phyloP scores from a whole-genome alignment of 2,797 vertebrate species.

The Hylomyscus alleni region DNA sequence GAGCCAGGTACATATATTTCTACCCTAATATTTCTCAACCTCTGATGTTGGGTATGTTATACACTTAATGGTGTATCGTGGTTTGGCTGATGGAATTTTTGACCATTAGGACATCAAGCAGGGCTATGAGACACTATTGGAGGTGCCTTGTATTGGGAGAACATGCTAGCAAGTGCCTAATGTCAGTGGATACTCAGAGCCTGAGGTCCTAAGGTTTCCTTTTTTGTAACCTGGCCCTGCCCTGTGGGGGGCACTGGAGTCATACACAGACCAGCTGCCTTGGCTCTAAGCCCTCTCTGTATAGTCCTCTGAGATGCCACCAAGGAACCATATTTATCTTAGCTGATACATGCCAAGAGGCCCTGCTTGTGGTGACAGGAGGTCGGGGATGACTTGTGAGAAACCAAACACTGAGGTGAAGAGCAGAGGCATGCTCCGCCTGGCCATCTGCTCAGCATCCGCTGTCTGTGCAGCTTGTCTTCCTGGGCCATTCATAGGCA shows the following conservation, averaged over 20 bases:
- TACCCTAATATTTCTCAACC: not conserved
- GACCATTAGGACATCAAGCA: not conserved
- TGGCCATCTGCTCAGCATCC: not conserved
- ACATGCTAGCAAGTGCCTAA: not conserved
- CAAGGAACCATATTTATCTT: not conserved
- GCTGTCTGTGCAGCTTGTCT: not conserved
- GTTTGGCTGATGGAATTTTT: not conserved
- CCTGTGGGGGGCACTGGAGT: not conserved
- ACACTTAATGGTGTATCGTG: not conserved
- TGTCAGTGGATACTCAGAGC: not conserved
- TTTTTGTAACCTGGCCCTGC: not conserved
- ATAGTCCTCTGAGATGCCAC: not conserved
- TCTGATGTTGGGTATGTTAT: not conserved
- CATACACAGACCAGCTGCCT: not conserved
- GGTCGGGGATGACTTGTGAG: not conserved
- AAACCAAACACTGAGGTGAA: slow-evolving; percentile 13
- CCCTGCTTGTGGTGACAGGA: not conserved
- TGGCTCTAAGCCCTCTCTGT: not conserved
- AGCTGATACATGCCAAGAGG: not conserved
- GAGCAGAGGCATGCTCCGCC: not conserved
- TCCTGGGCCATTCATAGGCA: not conserved
- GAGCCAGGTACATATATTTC: not conserved
- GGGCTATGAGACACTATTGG: not conserved
- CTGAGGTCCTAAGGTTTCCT: not conserved
- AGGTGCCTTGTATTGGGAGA: not conserved